Base-by-base conservation (phyloP, 2,888 invertebrate species). In the Ditula angustiorana region DNA sequence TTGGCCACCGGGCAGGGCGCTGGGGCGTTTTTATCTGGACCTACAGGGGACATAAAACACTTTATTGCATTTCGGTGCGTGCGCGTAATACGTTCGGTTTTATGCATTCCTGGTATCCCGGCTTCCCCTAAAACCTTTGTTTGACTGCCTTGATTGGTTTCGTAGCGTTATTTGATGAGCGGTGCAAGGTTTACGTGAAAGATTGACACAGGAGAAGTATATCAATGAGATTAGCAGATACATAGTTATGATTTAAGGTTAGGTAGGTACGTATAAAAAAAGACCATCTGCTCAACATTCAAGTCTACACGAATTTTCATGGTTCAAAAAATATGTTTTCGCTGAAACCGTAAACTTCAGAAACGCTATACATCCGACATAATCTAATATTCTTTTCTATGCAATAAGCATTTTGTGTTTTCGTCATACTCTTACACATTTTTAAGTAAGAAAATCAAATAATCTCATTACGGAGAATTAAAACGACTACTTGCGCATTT, bases 61-160 rank as follows among this genome's bases (percentile, higher is more conserved):
- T 90, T 91, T 92, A 92, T 87, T 82, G 82, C 85, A 76, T 80
- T 73, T 72, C 72, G 74, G 74, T 79, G 80, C 80, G 83, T 80
- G 75, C 71, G 74, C 69, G 73, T 74, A 73, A 72, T 73, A 79
- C 76, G 72, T 76, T 79, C 71, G 72, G 76, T 81, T 77, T 84
- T 80, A 80, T 81, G 77, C 80, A 82, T 72, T 75, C 68, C 68
- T 71, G 69, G 74, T 73, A 55, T 70, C 73, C 59, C 68, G 70
- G n/a, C n/a, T n/a, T 72, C 55, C 70, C 67, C 69, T 61, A 28
- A 67, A 61, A 68, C 50, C 69, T 70, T 74, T 90, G 87, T 91
- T 90, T 88, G 16, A 83, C 90, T 72, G 72, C 86, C 83, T 86
- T 88, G 90, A 91, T 91, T 91, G 90, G 87, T 86, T 86, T 7